Base-by-base conservation (phyloP, 2,888 invertebrate genomes). In the Hipparchia sbordonii region DNA sequence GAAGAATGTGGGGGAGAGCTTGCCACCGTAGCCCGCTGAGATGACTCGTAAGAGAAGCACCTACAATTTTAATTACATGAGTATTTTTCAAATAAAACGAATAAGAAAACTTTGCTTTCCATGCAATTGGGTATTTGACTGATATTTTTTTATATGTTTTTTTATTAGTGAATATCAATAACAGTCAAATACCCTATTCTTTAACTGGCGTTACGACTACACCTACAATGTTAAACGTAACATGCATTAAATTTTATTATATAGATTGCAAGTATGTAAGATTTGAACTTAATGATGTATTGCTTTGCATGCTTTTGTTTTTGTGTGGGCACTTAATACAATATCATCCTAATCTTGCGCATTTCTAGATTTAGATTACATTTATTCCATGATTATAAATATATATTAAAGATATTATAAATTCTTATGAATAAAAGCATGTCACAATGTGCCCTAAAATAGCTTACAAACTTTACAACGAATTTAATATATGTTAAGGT, bases 1-100 rank as follows among this genome's bases (percentile, higher is more conserved):
- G 93, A 86, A 2, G 92, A 82, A 74, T 88, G 91, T 8, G 94
- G 94, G 46, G 93, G 93, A 8, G 94, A 93, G 0, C 92, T 84
- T 0, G 94, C 89, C 78, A 95, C 92, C 39, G 94, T 91, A 66
- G 93, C 88, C 76, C 95, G 93, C 84, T 96, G 96, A 13, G 95
- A 92, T 62, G 95, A 95, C 82, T 97, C 97, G 80, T 96, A 96
- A 1, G 97, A 96, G 80, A 96, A 95, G 84, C 96, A 96, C 95
- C 96, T 96, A 85, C 71, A 89, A 45, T 12, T 10, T 6, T 51
- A 33, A 5, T 2, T 5, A 52, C 2, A 23, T 52, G 63, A 23
- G 52, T 51, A 12, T 52, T 10, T 33, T 52, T 33, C 5, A 52
- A 33, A 65, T 52, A 52, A 52, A 33, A 51, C 56, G 59, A 51